Percentiles rank a stretch among this genome's conserved stretches.
Evolutionary conservation across 2,888 invertebrate genomes (phyloP).

Genomic region (Sepiola atlantica): DNA sequence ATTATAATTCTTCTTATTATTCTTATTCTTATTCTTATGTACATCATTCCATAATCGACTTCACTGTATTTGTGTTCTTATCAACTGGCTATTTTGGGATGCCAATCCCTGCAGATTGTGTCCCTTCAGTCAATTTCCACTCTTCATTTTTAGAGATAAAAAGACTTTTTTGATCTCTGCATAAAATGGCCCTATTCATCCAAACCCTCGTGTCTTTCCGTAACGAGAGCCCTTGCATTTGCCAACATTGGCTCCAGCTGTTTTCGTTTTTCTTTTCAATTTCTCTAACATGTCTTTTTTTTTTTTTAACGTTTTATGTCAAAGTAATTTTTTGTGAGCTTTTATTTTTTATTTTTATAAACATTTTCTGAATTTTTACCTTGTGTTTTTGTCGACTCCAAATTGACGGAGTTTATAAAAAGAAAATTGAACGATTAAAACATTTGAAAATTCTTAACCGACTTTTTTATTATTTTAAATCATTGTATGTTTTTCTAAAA

Average conservation of each 20-base stretch:
- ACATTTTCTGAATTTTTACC: background rate
- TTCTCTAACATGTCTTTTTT: background rate
- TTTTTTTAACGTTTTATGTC: background rate
- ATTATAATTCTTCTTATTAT: too few species aligned
- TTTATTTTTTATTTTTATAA: slow-evolving; percentile 7
- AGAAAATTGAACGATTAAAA: background rate
- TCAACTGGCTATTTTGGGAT: background rate
- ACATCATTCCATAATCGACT: background rate
- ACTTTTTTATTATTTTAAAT: background rate
- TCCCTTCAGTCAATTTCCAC: background rate
- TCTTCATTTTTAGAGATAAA: background rate
- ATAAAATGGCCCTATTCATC: background rate
- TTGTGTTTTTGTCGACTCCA: background rate
- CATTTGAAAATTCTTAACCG: background rate
- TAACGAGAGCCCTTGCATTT: background rate
- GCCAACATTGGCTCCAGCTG: background rate
- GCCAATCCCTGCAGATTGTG: background rate
- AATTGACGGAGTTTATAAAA: background rate
- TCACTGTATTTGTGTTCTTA: background rate
- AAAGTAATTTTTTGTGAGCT: background rate
- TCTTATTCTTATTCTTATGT: background rate
- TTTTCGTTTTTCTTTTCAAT: background rate
- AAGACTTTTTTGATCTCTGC: background rate
- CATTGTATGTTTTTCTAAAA: too few species aligned
- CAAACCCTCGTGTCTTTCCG: background rate